Conservation (phyloP, 2,888 invertebrate genomes). For the Cryptocheilus praepositus region DNA sequence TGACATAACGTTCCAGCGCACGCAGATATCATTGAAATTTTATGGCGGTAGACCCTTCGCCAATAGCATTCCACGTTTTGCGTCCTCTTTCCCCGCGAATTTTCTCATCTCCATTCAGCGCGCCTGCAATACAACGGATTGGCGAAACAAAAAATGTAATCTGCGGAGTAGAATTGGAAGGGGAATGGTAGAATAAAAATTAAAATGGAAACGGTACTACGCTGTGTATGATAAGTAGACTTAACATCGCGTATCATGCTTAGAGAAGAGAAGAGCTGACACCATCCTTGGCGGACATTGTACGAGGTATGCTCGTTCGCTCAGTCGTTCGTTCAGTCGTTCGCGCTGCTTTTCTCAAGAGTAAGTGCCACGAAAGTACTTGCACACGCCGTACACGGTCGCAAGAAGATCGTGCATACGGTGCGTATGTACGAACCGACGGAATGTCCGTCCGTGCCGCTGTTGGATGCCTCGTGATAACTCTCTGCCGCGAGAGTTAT, state of each 20-base stretch:
- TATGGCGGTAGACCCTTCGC: no score
- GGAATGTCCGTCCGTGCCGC: constrained; percentile 37
- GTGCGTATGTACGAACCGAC: constrained; percentile 23
- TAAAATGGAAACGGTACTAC: no score
- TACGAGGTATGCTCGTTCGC: neutral
- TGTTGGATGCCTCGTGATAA: constrained; percentile 43
- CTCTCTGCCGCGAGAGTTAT: constrained; percentile 53
- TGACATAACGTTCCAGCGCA: no score
- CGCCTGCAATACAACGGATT: neutral
- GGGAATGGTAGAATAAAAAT: neutral
- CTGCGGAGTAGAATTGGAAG: neutral
- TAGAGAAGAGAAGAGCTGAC: neutral
- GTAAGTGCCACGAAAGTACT: constrained; percentile 37
- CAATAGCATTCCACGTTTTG: neutral
- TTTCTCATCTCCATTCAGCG: neutral
- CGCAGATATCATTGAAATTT: no score
- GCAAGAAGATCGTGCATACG: constrained; percentile 17
- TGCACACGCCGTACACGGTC: constrained; percentile 7
- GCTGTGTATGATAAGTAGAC: no score
- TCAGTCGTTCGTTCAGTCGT: neutral
- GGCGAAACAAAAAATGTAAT: neutral
- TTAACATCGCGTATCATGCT: no score
- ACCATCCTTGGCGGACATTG: neutral
- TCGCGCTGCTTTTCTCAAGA: constrained; percentile 7
- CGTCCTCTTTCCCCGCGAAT: neutral